Evolutionary conservation across 2,888 invertebrate genomes (phyloP), one percentile per base, ranked within the genome.

Genomic region (Hydropsyche betteni): DNA sequence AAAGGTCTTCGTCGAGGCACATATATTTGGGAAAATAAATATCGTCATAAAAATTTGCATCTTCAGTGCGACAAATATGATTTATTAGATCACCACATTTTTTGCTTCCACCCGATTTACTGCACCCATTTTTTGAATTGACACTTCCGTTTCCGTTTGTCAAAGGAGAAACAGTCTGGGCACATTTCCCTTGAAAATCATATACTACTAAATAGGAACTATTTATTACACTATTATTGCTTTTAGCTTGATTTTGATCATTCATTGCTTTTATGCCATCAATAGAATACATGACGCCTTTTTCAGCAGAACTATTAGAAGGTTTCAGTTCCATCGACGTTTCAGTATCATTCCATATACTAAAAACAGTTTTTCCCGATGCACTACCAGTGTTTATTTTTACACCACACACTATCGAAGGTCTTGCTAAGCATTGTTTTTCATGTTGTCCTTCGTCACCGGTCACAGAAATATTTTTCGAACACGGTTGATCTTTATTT

Each of bases 191-290:
- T 82, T 91, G 89, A 85, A 92, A 92, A 81, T 92, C 92, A 79
- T 92, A 92, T 0, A 92, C 89, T 16, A 92, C 87, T 68, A 92
- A 84, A 82, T 91, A 92, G 71, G 89, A 83, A 85, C 87, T 86
- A 83, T 85, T 86, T 79, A 85, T 85, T 74, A 84, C 82, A 0
- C 82, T 81, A 51, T 84, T 79, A 79, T 86, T 86, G 81, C 86
- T 89, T 77, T 90, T 90, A 0, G 91, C 92, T 83, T 91, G 90
- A 82, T 93, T 93, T 76, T 93, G 91, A 82, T 92, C 92, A 83
- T 94, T 94, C 89, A 94, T 91, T 12, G 92, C 91, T 80, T 93
- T 91, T 7, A 94, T 91, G 75, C 83, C 85, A 79, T 86, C 86
- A 79, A 83, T 82, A 16, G 84, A 82, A 75, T 74, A 75, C n/a